Percentiles rank a stretch among this genome's conserved stretches.
phyloP scores from a whole-genome alignment of 2,797 vertebrate species.

The Sebastes iracundus region DNA sequence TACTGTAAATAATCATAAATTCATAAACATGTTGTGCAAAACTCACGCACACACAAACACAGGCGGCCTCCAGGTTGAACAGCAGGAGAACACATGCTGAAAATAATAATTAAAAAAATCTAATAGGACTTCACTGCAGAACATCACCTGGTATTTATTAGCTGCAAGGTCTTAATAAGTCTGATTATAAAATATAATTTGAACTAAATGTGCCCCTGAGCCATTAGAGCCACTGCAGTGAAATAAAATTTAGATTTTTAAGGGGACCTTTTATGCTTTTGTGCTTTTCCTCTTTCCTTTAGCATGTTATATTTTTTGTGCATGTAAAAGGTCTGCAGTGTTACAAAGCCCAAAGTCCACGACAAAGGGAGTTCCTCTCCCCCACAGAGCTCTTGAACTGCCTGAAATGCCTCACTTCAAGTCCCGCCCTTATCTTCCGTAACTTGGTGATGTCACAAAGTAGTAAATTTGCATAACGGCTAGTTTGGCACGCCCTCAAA shows the following conservation, averaged over 20 bases:
- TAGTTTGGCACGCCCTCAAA: too few relatives aligned
- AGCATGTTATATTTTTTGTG: too few relatives aligned
- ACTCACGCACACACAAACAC: conserved; percentile 5
- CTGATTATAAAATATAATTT: conserved; percentile 6
- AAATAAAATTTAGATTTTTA: neutral
- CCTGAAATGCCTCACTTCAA: fast-evolving
- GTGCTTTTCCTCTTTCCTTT: too few relatives aligned
- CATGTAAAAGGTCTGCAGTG: too few relatives aligned
- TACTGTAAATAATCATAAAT: conserved; percentile 4
- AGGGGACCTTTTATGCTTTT: too few relatives aligned
- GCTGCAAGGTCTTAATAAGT: neutral
- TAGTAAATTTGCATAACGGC: too few relatives aligned
- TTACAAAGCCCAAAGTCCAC: too few relatives aligned
- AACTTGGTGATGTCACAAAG: too few relatives aligned
- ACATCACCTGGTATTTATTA: conserved; percentile 32
- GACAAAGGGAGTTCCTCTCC: too few relatives aligned
- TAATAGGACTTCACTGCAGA: neutral
- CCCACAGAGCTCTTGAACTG: fast-evolving
- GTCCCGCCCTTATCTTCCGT: too few relatives aligned
- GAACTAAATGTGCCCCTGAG: neutral
- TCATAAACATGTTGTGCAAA: conserved; percentile 12
- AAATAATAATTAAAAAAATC: neutral
- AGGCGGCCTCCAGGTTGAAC: conserved; percentile 1
- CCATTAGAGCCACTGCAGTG: neutral
- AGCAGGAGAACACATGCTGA: conserved; percentile 42